Evolutionary conservation across 2,113 vertebrate genomes (phyloP).

Genomic region (Indicator maculatus): DNA sequence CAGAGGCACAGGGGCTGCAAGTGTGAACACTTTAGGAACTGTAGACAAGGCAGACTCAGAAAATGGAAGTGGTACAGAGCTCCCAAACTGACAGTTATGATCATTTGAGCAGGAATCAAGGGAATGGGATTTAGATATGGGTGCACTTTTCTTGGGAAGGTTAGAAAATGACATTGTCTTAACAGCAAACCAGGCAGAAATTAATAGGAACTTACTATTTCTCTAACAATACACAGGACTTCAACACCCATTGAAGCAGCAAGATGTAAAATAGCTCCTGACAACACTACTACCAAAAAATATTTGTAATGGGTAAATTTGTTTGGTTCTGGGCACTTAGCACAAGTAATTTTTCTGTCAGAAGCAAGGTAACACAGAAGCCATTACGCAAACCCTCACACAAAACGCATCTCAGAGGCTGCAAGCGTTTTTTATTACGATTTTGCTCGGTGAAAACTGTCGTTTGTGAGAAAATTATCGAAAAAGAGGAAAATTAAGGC

Average conservation of each 20-base stretch:
- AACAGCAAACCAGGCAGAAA: neutral
- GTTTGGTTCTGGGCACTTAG: neutral
- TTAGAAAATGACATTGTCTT: neutral
- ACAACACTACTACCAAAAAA: too few species aligned
- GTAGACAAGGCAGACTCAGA: accelerated
- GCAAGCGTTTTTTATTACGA: neutral
- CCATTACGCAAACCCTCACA: neutral
- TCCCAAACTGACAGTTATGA: neutral
- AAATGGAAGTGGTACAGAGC: accelerated
- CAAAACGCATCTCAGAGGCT: neutral
- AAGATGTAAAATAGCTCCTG: neutral
- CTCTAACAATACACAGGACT: neutral
- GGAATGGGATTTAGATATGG: neutral
- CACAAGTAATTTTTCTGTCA: accelerated
- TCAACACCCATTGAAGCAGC: neutral
- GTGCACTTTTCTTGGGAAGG: neutral
- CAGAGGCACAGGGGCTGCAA: neutral
- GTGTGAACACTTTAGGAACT: neutral
- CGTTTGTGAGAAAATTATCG: accelerated
- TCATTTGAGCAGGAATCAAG: neutral
- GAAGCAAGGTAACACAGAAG: too few species aligned
- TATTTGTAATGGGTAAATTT: neutral
- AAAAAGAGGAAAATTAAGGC: too few species aligned
- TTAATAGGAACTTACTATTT: accelerated
- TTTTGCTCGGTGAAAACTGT: neutral